Conservation (phyloP, 2,797 vertebrate species). For the Chanos chanos region DNA sequence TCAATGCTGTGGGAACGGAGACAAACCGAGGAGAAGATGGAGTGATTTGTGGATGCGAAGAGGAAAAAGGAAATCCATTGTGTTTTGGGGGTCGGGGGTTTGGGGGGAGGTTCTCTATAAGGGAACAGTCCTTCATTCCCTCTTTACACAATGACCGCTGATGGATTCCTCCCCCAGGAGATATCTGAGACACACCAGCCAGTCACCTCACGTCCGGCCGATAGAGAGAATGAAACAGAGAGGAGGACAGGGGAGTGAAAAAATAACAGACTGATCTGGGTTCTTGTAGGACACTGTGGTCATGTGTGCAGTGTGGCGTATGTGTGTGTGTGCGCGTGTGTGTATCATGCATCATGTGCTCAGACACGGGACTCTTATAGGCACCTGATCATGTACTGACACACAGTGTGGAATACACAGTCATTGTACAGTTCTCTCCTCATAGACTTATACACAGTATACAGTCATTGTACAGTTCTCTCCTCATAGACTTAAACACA, state of each 20-base stretch:
- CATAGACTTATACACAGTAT: not conserved
- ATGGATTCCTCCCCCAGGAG: slow-evolving; percentile 43
- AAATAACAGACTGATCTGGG: not conserved
- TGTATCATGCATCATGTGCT: too few relatives aligned
- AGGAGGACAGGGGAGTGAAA: not conserved
- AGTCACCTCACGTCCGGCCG: slow-evolving; percentile 14
- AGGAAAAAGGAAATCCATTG: slow-evolving; percentile 46
- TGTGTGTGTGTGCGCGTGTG: too few relatives aligned
- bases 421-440: not conserved
- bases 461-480: too few relatives aligned
- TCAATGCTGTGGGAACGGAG: too few relatives aligned
- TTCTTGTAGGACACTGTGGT: slow-evolving; percentile 27
- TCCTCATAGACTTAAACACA: slow-evolving; percentile 17
- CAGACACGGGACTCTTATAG: too few relatives aligned
- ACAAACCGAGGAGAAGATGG: slow-evolving; percentile 18
- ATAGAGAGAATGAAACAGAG: not conserved
- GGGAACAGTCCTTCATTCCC: slow-evolving; percentile 36
- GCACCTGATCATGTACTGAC: too few relatives aligned
- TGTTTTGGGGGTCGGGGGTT: slow-evolving; percentile 62
- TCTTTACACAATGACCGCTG: slow-evolving; percentile 34
- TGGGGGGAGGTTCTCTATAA: slow-evolving; percentile 45
- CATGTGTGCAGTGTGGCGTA: too few relatives aligned
- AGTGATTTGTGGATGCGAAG: slow-evolving; percentile 40
- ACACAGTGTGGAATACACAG: not conserved
- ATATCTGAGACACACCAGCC: slow-evolving; percentile 10